phyloP scores from a whole-genome alignment of 2,797 vertebrate genomes.

The Hephaestus fuliginosus region DNA sequence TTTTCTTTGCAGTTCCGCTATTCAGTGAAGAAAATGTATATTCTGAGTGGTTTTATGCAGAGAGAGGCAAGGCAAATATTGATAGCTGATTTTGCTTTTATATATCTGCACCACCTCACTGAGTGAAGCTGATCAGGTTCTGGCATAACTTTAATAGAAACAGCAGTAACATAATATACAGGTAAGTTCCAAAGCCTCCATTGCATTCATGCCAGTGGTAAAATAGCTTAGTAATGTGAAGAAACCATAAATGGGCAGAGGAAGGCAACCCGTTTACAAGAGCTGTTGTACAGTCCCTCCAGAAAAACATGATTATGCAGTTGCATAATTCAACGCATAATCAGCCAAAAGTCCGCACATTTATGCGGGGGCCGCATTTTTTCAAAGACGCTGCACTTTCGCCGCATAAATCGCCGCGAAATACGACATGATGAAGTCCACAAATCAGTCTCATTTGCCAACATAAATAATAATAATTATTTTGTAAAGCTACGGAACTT shows the following conservation, averaged over 20 bases:
- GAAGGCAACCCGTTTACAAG: background rate
- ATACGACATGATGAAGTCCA: no score
- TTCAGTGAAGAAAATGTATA: background rate
- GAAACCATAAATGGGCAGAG: slow-evolving; percentile 7
- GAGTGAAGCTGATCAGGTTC: background rate
- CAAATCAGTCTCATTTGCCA: no score
- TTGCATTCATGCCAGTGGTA: background rate
- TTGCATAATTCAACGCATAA: no score
- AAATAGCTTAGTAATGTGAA: background rate
- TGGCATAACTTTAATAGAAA: background rate
- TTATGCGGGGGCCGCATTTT: no score
- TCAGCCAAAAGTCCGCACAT: no score
- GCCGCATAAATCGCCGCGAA: no score
- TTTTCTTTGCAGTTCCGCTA: background rate
- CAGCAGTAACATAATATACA: background rate
- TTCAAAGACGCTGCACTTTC: no score
- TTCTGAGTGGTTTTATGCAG: background rate
- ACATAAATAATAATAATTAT: no score
- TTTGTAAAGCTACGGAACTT: no score
- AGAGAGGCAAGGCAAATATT: background rate
- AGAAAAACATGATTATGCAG: no score
- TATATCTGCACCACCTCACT: no score
- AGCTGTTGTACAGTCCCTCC: background rate
- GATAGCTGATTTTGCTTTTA: background rate
- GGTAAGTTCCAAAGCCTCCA: background rate